Evolutionary conservation across 2,888 invertebrate genomes (phyloP).

Genomic region (Phaedon cochleariae): DNA sequence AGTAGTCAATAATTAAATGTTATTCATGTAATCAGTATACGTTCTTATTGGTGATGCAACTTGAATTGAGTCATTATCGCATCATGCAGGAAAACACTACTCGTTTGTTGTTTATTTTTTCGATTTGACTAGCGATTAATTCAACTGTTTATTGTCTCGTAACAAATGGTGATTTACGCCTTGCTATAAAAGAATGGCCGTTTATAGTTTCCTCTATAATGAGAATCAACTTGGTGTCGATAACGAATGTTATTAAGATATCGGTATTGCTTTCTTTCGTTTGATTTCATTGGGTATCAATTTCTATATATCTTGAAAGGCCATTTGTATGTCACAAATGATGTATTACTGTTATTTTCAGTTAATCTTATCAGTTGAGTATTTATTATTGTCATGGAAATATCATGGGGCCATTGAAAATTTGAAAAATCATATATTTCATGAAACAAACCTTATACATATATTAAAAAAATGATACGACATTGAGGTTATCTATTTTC

Average conservation of each 20-base stretch:
- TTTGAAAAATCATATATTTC: neutral
- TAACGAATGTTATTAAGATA: slow-evolving; percentile 20
- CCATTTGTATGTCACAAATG: neutral
- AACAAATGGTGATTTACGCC: neutral
- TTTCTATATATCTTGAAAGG: neutral
- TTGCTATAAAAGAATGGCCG: neutral
- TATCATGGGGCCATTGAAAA: neutral
- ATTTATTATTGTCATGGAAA: neutral
- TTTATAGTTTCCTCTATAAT: neutral
- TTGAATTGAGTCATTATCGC: too few species aligned
- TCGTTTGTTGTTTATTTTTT: neutral
- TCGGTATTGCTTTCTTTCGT: slow-evolving; percentile 17
- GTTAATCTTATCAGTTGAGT: neutral
- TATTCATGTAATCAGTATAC: too few species aligned
- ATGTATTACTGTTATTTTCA: neutral
- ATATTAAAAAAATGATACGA: too few species aligned
- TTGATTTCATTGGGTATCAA: slow-evolving; percentile 17
- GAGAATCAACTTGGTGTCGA: neutral
- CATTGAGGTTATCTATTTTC: too few species aligned
- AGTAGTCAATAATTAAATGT: too few species aligned
- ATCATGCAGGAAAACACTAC: neutral
- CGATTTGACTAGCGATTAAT: neutral
- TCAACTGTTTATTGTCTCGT: neutral
- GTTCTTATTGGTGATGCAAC: too few species aligned
- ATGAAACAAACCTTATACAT: too few species aligned